Conservation (phyloP, 2,113 vertebrate species). For the Neodontobutis hainanensis region DNA sequence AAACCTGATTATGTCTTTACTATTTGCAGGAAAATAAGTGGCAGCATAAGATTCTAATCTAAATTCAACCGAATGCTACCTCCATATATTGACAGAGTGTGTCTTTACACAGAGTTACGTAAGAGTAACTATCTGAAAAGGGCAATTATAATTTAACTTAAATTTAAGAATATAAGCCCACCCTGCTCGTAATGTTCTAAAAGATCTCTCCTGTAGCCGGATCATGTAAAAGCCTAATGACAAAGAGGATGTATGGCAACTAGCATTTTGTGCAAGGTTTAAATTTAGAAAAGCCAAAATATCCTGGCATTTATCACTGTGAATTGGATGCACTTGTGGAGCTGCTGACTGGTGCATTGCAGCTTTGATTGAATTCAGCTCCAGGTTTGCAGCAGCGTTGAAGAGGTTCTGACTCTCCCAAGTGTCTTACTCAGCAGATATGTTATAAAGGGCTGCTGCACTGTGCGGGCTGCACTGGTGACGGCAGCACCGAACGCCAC, state of each 20-base stretch:
- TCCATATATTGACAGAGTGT: constrained; percentile 24
- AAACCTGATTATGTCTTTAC: background rate
- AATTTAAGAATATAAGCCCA: constrained; percentile 17
- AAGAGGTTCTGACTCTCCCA: constrained; percentile 48
- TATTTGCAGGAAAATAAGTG: background rate
- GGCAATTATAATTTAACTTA: constrained; percentile 24
- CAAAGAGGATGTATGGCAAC: background rate
- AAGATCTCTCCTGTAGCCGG: background rate
- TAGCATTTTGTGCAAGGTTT: background rate
- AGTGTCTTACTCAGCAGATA: constrained; percentile 72
- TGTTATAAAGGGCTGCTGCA: constrained; percentile 47
- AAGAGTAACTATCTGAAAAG: constrained; percentile 39
- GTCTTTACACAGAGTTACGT: constrained; percentile 26
- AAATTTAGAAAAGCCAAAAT: background rate
- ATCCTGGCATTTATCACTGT: constrained; percentile 5
- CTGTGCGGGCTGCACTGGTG: constrained; percentile 38
- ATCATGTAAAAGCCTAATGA: background rate
- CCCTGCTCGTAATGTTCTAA: background rate
- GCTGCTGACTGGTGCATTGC: constrained; percentile 70
- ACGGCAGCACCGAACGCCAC: constrained; percentile 40
- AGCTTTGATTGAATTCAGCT: constrained; percentile 66
- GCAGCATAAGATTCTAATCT: constrained; percentile 14
- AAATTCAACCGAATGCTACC: constrained; percentile 26
- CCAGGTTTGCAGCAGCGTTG: constrained; percentile 61
- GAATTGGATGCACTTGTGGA: constrained; percentile 14